A percentile compares a stretch with the other conserved stretches of the same genome.
These are phyloP conservation scores for Theristus sp. DNA, from an alignment of 2,888 invertebrate genomes.

Conservation along the genomic window DNA sequence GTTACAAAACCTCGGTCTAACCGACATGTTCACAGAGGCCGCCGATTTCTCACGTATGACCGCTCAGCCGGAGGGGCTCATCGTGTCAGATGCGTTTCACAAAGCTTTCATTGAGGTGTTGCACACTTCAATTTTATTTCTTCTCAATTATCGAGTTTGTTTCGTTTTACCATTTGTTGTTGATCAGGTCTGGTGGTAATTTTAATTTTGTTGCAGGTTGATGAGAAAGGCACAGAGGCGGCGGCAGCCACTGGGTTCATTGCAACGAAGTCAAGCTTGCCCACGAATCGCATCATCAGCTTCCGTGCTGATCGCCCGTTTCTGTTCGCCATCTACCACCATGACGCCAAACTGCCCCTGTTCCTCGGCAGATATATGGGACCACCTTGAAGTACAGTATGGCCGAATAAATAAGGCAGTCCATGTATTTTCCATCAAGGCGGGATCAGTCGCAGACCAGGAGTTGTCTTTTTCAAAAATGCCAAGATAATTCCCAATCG, in stretches of 20 bases:
- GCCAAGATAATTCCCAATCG: too few relatives aligned
- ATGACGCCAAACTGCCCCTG: background rate
- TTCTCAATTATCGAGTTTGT: background rate
- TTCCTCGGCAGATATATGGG: background rate
- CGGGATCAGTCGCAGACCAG: too few relatives aligned
- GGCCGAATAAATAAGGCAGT: too few relatives aligned
- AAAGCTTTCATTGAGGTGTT: slow-evolving; percentile 6
- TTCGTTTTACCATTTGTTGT: background rate
- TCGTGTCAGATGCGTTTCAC: slow-evolving; percentile 7
- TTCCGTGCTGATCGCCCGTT: background rate
- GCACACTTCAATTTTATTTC: background rate
- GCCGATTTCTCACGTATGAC: slow-evolving; percentile 6
- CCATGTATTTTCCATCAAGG: too few relatives aligned
- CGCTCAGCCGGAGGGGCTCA: background rate
- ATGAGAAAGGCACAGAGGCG: slow-evolving; percentile 12
- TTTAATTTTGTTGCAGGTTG: slow-evolving; percentile 9
- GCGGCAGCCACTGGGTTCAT: slow-evolving; percentile 12
- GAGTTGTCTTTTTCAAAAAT: too few relatives aligned
- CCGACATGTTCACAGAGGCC: background rate
- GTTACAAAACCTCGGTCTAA: slow-evolving; percentile 3
- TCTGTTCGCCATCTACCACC: background rate
- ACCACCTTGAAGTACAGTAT: too few relatives aligned
- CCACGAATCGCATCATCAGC: background rate
- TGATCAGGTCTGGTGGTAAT: background rate
- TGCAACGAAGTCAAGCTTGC: background rate